Evolutionary conservation across 2,113 vertebrate species (phyloP).

Genomic region (Laticauda colubrina): DNA sequence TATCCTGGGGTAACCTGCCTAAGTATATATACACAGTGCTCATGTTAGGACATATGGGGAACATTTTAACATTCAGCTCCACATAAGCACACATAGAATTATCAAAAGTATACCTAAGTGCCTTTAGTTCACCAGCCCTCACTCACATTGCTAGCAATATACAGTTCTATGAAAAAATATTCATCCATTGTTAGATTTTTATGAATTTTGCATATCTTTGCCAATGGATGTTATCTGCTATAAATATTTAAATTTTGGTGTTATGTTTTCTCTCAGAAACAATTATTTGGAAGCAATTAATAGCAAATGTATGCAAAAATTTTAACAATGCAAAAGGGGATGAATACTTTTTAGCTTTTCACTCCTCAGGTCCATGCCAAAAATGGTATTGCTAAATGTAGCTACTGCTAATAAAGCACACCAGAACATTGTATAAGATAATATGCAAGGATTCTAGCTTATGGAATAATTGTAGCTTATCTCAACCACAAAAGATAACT

Average conservation of each 20-base stretch:
- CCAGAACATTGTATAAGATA: neutral
- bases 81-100: neutral
- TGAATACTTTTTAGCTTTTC: neutral
- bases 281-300: neutral
- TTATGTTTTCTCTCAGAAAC: neutral
- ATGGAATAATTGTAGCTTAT: neutral
- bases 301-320: neutral
- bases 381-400: neutral
- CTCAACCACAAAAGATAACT: neutral
- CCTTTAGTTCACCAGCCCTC: neutral
- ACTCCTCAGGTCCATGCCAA: neutral
- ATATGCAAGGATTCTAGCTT: neutral
- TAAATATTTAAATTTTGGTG: neutral
- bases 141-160: neutral
- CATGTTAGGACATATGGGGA: neutral
- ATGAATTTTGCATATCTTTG: neutral
- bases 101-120: neutral
- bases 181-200: neutral
- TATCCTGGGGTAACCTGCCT: neutral
- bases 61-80: neutral
- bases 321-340: neutral
- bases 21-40: neutral
- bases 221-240: neutral
- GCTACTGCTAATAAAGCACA: neutral
- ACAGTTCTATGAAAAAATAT: neutral